These are phyloP conservation scores for Eilema griseolum DNA, from an alignment of 2,888 invertebrate genomes.

Conservation along the genomic window DNA sequence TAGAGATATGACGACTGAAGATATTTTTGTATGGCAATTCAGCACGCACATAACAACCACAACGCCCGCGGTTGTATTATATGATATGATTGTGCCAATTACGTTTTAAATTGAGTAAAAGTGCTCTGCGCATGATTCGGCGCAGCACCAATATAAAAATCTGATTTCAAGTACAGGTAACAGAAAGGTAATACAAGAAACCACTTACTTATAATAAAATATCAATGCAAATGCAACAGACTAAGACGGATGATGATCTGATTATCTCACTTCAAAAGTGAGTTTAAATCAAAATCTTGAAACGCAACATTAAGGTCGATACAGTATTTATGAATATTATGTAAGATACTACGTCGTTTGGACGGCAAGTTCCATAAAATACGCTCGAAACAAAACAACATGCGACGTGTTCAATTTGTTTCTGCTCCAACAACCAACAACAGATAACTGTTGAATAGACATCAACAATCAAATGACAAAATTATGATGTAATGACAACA, in stretches of 20 bases:
- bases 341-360: not conserved
- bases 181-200: not conserved
- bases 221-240: not conserved
- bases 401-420: not conserved
- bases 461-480: conserved; percentile 29
- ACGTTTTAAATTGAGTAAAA: conserved; percentile 42
- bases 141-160: conserved; percentile 24
- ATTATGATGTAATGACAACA: conserved; percentile 23
- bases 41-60: conserved; percentile 24
- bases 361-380: not conserved
- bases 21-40: conserved; percentile 21
- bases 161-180: conserved; percentile 18
- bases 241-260: not conserved
- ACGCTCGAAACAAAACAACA: not conserved
- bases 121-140: conserved; percentile 25
- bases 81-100: conserved; percentile 39
- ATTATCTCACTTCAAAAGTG: not conserved
- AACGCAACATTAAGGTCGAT: not conserved
- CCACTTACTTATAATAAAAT: not conserved
- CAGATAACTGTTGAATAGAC: conserved; percentile 20
- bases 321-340: not conserved
- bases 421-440: not conserved
- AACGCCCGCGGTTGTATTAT: conserved; percentile 22
- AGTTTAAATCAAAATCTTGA: not conserved
- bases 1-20: conserved; percentile 11